phyloP scores from a whole-genome alignment of 2,888 invertebrate genomes.

The Mesoligia furuncula region DNA sequence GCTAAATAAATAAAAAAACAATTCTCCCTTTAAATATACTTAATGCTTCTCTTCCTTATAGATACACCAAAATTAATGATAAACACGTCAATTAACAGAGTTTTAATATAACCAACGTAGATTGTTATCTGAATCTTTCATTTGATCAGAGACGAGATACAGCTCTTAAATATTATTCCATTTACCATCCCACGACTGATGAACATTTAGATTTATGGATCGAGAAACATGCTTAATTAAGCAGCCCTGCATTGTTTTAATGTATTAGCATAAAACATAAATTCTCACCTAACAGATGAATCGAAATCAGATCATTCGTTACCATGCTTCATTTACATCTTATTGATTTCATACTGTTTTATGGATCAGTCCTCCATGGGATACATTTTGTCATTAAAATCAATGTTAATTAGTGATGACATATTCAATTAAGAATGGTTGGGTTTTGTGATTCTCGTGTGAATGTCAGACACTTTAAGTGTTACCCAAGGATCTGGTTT shows the following conservation, averaged over 20 bases:
- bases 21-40: constrained; percentile 16
- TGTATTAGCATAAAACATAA: constrained; percentile 77
- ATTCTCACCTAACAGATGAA: constrained; percentile 74
- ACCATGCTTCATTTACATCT: constrained; percentile 64
- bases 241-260: constrained; percentile 82
- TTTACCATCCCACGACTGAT: constrained; percentile 72
- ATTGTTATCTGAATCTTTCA: constrained; percentile 79
- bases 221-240: constrained; percentile 87
- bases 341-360: constrained; percentile 64
- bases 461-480: constrained; percentile 25
- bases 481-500: constrained; percentile 2
- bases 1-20: constrained; percentile 14
- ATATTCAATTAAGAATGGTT: constrained; percentile 18
- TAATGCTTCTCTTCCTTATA: constrained; percentile 23
- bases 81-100: constrained; percentile 57
- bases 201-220: constrained; percentile 86
- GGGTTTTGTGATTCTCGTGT: constrained; percentile 14
- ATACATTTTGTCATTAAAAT: constrained; percentile 44
- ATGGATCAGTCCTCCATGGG: constrained; percentile 35
- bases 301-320: constrained; percentile 71
- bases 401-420: constrained; percentile 35
- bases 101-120: constrained; percentile 55
- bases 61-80: constrained; percentile 37
- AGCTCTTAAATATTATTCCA: constrained; percentile 58
- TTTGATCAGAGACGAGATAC: constrained; percentile 72